Base-by-base conservation (phyloP, 2,888 invertebrate species). In the Alloscopus bannaensis region DNA sequence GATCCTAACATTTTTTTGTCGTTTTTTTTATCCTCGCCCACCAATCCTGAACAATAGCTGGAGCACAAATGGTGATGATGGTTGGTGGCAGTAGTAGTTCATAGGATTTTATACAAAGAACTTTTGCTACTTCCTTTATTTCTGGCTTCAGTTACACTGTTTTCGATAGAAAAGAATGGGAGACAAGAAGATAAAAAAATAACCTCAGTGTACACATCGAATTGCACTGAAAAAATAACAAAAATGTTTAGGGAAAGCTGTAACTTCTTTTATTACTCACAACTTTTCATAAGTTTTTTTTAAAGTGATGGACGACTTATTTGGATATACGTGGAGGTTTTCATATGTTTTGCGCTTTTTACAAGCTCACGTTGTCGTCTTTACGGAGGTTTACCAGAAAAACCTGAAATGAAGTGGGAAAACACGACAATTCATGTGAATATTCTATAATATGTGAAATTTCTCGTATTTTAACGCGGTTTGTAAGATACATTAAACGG, bases 301-400 rank as follows among this genome's bases (percentile, higher is more conserved):
- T 16, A 45, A 66, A 20, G 52, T 79, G 79, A 79, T 79, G 72
- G 72, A 79, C 72, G 60, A 57, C 72, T 47, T 71, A 71, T 71
- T 78, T 62, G 68, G 68, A 47, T 40, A 36, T 68, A 55, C 6
- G 6, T 36, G 36, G 6, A 36, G 8, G 13, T 36, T 8, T 36
- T 8, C 36, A 36, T 36, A 36, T n/a, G n/a, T n/a, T n/a, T n/a
- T n/a, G n/a, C n/a, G n/a, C n/a, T n/a, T n/a, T n/a, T n/a, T n/a
- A n/a, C n/a, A n/a, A n/a, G n/a, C n/a, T n/a, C n/a, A n/a, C n/a
- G n/a, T n/a, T n/a, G n/a, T n/a, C n/a, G n/a, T n/a, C n/a, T n/a
- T n/a, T n/a, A n/a, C n/a, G n/a, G n/a, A n/a, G n/a, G n/a, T n/a
- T n/a, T n/a, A n/a, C n/a, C n/a, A n/a, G n/a, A n/a, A n/a, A n/a